phyloP scores from a whole-genome alignment of 2,888 invertebrate genomes.

The Callinectes sapidus region DNA sequence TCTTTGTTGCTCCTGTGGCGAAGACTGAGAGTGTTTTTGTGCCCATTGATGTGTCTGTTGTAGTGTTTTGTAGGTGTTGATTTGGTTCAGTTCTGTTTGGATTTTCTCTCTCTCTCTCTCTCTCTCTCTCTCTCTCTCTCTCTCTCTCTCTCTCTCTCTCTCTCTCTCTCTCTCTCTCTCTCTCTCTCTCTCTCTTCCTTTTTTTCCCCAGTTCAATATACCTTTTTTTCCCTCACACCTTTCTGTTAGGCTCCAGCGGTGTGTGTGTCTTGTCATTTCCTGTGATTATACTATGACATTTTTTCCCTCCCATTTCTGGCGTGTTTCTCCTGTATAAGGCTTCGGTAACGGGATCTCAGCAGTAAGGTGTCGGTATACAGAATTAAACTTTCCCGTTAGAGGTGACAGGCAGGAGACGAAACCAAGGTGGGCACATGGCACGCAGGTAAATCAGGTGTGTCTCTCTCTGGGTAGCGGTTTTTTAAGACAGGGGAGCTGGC shows the following conservation, averaged over 20 bases:
- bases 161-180: constrained; percentile 29
- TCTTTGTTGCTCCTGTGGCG: neutral
- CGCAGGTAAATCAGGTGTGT: neutral
- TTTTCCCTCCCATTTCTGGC: neutral
- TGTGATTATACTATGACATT: neutral
- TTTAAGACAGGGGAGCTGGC: too few species aligned
- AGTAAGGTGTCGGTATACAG: neutral
- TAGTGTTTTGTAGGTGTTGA: neutral
- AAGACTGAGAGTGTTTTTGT: neutral
- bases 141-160: constrained; percentile 29
- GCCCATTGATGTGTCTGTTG: neutral
- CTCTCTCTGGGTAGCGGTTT: too few species aligned
- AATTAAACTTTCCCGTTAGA: neutral
- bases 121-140: constrained; percentile 22
- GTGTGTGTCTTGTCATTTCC: neutral
- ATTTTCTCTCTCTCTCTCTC: constrained; percentile 22
- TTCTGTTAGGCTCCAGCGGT: neutral
- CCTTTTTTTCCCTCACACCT: neutral
- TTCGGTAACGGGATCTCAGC: neutral
- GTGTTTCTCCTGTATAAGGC: neutral
- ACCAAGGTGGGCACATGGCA: neutral
- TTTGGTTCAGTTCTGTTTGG: neutral
- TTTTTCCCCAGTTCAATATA: neutral
- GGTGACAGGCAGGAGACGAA: neutral
- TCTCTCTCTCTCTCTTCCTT: constrained; percentile 24